Evolutionary conservation across 2,797 vertebrate species (phyloP).

Genomic region (Coreius guichenoti): DNA sequence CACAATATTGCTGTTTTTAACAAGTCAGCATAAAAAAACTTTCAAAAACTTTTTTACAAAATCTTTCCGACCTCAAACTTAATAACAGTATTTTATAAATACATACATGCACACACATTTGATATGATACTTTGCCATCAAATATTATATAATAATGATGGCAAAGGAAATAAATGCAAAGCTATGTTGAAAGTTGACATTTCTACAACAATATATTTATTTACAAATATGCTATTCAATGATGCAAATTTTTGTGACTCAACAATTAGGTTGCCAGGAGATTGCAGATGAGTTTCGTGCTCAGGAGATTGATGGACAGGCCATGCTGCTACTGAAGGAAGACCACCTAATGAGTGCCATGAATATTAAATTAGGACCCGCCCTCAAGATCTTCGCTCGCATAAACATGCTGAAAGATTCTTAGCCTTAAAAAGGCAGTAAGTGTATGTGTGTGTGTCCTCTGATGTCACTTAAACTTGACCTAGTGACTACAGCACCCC

Average conservation of each 20-base stretch:
- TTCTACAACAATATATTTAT: neutral
- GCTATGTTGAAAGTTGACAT: neutral
- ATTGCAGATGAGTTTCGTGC: slow-evolving; percentile 95
- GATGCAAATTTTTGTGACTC: neutral
- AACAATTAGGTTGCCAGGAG: slow-evolving; percentile 89
- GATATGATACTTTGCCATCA: neutral
- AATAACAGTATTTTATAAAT: neutral
- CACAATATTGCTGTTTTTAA: neutral
- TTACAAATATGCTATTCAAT: neutral
- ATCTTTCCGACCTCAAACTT: neutral
- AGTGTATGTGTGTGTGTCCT: slow-evolving; percentile 28
- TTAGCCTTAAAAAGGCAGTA: slow-evolving; percentile 73
- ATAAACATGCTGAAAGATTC: slow-evolving; percentile 98
- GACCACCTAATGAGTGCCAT: slow-evolving; percentile 98
- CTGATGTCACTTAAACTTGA: slow-evolving; percentile 39
- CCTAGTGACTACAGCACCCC: slow-evolving; percentile 24
- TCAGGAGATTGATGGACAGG: slow-evolving; percentile 97
- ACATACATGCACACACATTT: neutral
- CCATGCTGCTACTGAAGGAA: slow-evolving; percentile 93
- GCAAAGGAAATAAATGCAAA: neutral
- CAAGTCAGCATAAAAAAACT: neutral
- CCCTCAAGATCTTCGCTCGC: slow-evolving; percentile 95
- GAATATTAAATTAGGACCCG: slow-evolving; percentile 98
- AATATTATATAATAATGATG: neutral
- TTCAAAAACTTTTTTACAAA: neutral